Evolutionary conservation across 2,888 invertebrate species (phyloP).

Genomic region (Uropetala carovei): DNA sequence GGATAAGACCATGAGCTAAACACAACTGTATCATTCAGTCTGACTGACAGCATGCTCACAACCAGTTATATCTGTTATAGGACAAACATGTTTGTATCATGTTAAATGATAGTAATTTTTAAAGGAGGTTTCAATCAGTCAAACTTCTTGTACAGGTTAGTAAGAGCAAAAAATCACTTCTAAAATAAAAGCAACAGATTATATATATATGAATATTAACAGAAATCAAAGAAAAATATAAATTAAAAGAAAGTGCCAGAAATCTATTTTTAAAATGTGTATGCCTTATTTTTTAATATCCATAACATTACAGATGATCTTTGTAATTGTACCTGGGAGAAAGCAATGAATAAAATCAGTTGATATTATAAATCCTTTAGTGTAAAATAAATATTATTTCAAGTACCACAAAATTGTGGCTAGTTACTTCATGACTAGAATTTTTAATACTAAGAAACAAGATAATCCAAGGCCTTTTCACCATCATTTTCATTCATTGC

Average conservation of each 20-base stretch:
- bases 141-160: background rate
- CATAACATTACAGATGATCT: conserved; percentile 39
- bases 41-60: too few relatives aligned
- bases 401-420: conserved; percentile 15
- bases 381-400: conserved; percentile 50
- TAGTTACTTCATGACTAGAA: conserved; percentile 33
- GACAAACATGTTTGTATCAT: too few relatives aligned
- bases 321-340: background rate
- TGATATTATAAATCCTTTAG: conserved; percentile 47
- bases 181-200: background rate
- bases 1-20: too few relatives aligned
- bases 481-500: conserved; percentile 87
- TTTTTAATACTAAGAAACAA: conserved; percentile 81
- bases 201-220: background rate
- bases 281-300: conserved; percentile 29
- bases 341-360: conserved; percentile 35
- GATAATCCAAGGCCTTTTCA: conserved; percentile 89
- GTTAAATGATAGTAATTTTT: background rate
- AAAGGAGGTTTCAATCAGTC: background rate
- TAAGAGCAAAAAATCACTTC: background rate
- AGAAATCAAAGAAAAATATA: conserved; percentile 4
- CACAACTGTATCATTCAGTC: too few relatives aligned
- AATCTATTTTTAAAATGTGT: conserved; percentile 50
- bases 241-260: conserved; percentile 16
- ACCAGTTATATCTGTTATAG: too few relatives aligned